phyloP scores from a whole-genome alignment of 2,888 invertebrate species.

The Cosmopolites sordidus region DNA sequence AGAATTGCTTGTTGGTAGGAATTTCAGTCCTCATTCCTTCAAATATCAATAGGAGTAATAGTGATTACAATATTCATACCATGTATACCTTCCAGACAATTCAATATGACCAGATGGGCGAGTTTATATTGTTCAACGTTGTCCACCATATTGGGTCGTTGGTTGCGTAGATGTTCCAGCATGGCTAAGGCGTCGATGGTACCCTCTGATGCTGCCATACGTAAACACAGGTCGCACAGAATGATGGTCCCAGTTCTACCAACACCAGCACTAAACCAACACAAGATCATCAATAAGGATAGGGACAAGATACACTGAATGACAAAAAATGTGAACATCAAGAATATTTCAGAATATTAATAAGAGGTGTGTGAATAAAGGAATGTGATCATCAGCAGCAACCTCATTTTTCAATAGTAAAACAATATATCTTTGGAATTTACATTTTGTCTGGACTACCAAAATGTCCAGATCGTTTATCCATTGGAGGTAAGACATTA shows the following conservation, averaged over 20 bases:
- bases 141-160: slow-evolving; percentile 47
- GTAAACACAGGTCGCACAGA: slow-evolving; percentile 54
- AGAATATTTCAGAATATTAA: too few species aligned
- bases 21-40: slow-evolving; percentile 40
- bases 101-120: slow-evolving; percentile 48
- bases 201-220: slow-evolving; percentile 48
- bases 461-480: too few species aligned
- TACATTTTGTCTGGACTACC: too few species aligned
- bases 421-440: too few species aligned
- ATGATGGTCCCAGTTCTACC: slow-evolving; percentile 60
- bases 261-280: slow-evolving; percentile 52
- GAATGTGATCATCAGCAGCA: too few species aligned
- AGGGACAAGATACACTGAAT: slow-evolving; percentile 2
- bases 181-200: slow-evolving; percentile 40
- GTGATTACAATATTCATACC: too few species aligned
- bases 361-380: too few species aligned
- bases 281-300: neutral
- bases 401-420: too few species aligned
- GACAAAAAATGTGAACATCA: neutral
- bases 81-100: slow-evolving; percentile 45
- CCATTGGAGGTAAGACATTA: too few species aligned
- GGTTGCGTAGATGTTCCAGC: slow-evolving; percentile 40
- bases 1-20: slow-evolving; percentile 41
- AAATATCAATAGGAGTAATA: too few species aligned
- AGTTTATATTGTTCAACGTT: slow-evolving; percentile 50